Evolutionary conservation across 1,140 invertebrate genomes (phyloP), one percentile per base, ranked within the genome.

Genomic region (Argopecten irradians): DNA sequence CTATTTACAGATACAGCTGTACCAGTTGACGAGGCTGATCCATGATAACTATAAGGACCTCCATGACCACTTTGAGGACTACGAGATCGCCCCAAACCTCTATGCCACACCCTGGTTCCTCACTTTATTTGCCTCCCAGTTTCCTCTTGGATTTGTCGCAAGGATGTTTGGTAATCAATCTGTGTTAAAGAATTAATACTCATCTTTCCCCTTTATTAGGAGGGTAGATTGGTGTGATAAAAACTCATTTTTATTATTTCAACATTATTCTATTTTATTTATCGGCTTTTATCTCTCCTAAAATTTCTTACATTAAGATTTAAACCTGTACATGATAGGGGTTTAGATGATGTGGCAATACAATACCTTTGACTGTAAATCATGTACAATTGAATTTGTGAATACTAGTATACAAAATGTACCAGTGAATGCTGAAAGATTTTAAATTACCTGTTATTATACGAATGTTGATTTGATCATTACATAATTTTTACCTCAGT

Each of bases 81-180:
- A 98, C 93, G 98, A 99, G 95, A 98, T 99, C 8, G 97, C 97
- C 0, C 98, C 98, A 0, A 98, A 98, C 0, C 95, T 99, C 16
- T 99, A 99, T 95, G 98, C 98, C 0, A 98, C 98, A 0, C 98
- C 98, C 0, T 99, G 98, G 98, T 97, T 99, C 91, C 96, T 99
- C 0, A 99, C 98, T 0, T 96, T 99, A 16, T 99, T 99, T 96
- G 98, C 98, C 22, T 99, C 98, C 32, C 98, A 99, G 96, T 99
- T 99, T 95, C 98, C 98, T 0, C 95, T 99, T n/a, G 98, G 98
- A 19, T 99, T 99, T 96, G 98, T 99, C 22, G 97, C 98, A 0
- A 96, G 98, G 90, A 97, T 99, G 1, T 98, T 99, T 95, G 98
- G 98, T 98, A 95, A 96, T 36, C 0, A 84, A 22, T 82, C 22